phyloP scores from a whole-genome alignment of 2,113 vertebrate genomes.

The Scytalopus superciliaris region DNA sequence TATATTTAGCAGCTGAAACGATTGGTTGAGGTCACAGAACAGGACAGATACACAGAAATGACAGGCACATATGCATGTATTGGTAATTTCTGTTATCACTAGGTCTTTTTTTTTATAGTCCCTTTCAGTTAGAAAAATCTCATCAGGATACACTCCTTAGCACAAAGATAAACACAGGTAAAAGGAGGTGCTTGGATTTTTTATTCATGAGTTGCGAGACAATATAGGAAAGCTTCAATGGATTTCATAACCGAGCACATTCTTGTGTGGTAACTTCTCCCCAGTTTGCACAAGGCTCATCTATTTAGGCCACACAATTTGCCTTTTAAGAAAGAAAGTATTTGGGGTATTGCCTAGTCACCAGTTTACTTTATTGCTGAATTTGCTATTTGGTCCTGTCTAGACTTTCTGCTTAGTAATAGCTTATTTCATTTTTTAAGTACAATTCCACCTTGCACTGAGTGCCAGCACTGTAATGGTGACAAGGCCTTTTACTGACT shows the following conservation, averaged over 20 bases:
- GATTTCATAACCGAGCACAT: not conserved
- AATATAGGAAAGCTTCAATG: not conserved
- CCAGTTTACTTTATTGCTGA: not conserved
- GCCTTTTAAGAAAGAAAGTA: not conserved
- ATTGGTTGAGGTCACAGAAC: not conserved
- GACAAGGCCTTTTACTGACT: not conserved
- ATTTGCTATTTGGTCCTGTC: not conserved
- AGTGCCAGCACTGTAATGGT: not conserved
- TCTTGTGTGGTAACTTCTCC: not conserved
- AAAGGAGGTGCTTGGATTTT: not conserved
- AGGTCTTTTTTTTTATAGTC: not conserved
- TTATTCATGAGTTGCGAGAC: not conserved
- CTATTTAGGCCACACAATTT: not conserved
- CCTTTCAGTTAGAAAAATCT: not conserved
- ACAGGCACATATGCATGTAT: not conserved
- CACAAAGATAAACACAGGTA: not conserved
- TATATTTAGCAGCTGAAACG: not conserved
- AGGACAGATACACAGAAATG: not conserved
- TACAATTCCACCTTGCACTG: not conserved
- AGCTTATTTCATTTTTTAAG: slow-evolving; percentile 1
- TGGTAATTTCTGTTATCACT: not conserved
- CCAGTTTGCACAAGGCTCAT: not conserved
- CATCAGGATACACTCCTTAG: not conserved
- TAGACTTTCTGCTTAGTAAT: not conserved
- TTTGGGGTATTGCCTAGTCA: not conserved